Evolutionary conservation across 2,797 vertebrate species (phyloP).

Genomic region (Nothura maculosa): DNA sequence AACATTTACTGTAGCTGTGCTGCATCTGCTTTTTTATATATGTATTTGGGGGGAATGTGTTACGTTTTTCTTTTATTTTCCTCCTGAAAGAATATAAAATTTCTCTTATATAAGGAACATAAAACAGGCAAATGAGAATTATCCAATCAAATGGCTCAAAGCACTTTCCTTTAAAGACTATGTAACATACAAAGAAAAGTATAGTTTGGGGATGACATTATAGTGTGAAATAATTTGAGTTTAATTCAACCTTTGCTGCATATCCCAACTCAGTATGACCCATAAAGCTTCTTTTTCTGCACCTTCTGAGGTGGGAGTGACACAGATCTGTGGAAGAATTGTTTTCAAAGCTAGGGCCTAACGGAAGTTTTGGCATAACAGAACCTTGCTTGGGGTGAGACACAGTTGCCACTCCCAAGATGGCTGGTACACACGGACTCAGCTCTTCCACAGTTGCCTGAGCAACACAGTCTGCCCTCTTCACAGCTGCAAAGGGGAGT

Average conservation of each 20-base stretch:
- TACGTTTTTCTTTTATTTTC: neutral
- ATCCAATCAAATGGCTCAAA: neutral
- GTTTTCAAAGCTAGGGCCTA: too few species aligned
- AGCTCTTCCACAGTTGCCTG: too few species aligned
- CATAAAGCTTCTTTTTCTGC: neutral
- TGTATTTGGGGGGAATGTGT: neutral
- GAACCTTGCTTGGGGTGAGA: too few species aligned
- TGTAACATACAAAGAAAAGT: neutral
- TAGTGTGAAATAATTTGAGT: neutral
- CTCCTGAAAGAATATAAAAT: neutral
- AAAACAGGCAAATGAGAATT: neutral
- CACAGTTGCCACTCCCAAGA: too few species aligned
- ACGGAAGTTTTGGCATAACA: too few species aligned
- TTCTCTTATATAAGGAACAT: neutral
- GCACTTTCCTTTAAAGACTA: neutral
- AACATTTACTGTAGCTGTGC: neutral
- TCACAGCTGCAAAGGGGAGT: too few species aligned
- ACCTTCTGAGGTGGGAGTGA: neutral
- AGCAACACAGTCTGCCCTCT: too few species aligned
- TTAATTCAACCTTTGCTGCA: constrained; percentile 7
- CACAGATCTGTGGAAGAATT: neutral
- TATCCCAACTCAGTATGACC: neutral
- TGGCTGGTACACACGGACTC: too few species aligned
- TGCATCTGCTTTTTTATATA: neutral
- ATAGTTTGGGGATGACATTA: neutral